Percentiles rank a stretch among this genome's conserved stretches.
Evolutionary conservation across 2,797 vertebrate species (phyloP).

Genomic region (Furcifer pardalis): DNA sequence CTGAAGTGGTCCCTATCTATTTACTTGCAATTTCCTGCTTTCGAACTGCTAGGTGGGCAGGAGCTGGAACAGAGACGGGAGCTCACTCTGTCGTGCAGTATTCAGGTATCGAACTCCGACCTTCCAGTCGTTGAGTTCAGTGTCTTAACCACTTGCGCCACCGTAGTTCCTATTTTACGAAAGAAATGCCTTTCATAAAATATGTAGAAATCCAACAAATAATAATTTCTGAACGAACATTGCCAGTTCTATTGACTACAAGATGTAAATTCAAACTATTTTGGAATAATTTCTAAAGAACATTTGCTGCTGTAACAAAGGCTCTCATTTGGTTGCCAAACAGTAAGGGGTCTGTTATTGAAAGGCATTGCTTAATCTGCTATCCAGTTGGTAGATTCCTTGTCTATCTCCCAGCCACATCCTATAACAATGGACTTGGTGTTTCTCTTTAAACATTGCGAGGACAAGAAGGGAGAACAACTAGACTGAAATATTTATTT

Average conservation of each 20-base stretch:
- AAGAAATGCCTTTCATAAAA: background rate
- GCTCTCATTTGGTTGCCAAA: background rate
- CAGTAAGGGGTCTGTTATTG: background rate
- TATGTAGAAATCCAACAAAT: background rate
- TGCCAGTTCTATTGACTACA: background rate
- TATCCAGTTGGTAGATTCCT: background rate
- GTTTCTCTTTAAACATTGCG: background rate
- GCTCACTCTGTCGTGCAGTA: too few species aligned
- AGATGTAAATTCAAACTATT: conserved; percentile 8
- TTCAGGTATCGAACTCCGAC: too few species aligned
- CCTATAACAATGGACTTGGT: background rate
- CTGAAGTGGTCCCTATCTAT: too few species aligned
- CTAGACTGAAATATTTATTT: background rate
- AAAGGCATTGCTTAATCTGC: background rate
- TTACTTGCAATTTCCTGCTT: too few species aligned
- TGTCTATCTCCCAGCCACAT: background rate
- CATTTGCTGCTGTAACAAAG: background rate
- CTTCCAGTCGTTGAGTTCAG: too few species aligned
- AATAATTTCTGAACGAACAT: background rate
- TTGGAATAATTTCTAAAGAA: conserved; percentile 8
- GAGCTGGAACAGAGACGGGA: too few species aligned
- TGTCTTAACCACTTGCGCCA: too few species aligned
- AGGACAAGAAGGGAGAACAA: background rate
- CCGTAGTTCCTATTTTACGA: too few species aligned
- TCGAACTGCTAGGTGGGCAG: too few species aligned